Evolutionary conservation across 2,113 vertebrate species (phyloP), one percentile per base, ranked within the genome.

Genomic region (Bambusicola thoracicus): DNA sequence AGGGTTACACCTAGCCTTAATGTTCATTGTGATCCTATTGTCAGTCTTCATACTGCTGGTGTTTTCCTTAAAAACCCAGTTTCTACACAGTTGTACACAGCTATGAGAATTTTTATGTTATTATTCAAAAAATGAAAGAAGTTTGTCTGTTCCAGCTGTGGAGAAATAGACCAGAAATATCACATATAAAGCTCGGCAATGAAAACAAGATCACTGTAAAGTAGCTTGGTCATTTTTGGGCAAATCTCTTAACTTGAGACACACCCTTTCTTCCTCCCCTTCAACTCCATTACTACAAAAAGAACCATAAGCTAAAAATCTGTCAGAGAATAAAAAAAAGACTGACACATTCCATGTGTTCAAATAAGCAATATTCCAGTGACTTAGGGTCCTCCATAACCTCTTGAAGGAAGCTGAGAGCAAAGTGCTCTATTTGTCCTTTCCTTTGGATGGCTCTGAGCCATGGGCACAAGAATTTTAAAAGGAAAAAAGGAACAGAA

Each of bases 301-400:
- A 75, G 34, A 79, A 59, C 22, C 17, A 79, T 22, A 12, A 82
- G 13, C 19, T 51, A 82, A 85, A 82, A 89, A 81, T 15, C 53
- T 56, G 6, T 25, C n/a, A 62, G 25, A 4, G 59, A 69, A 89
- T 18, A 24, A 36, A 8, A 29, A 19, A 14, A 15, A 1, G 10
- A 68, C 19, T 41, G 48, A 24, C 10, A 70, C 6, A 11, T 7
- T 15, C 7, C 29, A 2, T 27, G 18, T 1, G 1, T 36, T 53
- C 58, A 4, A 2, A 14, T 27, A 65, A 30, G 2, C 43, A 63
- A 40, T 8, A 59, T 1, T 38, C 7, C n/a, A 10, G 7, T 3
- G 0, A 73, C 11, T 34, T 30, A 72, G 13, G 40, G 38, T 63
- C 20, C 21, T 80, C 40, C 8, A 22, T 43, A 69, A 51, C 2